Evolutionary conservation across 2,113 vertebrate species (phyloP).

Genomic region (Boleophthalmus pectinirostris): DNA sequence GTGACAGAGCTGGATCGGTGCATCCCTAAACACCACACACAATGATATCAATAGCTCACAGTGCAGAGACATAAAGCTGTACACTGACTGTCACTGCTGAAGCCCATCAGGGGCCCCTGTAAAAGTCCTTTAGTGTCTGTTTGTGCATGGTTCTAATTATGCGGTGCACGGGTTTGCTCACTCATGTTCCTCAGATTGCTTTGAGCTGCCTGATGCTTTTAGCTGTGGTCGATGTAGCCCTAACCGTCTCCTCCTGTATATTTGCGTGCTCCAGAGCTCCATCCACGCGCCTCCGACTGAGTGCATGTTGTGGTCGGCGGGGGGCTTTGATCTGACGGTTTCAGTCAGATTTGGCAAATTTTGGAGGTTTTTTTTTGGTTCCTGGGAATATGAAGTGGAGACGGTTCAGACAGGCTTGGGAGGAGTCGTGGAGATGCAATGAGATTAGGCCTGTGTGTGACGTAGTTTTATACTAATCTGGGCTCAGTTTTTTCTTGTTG

Average conservation of each 20-base stretch:
- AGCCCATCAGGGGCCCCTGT: constrained; percentile 4
- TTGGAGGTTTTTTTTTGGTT: constrained; percentile 11
- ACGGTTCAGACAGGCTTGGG: constrained; percentile 38
- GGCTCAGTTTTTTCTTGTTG: not conserved
- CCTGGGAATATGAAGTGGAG: constrained; percentile 46
- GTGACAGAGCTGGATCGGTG: too few relatives aligned
- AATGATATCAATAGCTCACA: not conserved
- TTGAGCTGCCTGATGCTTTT: constrained; percentile 69
- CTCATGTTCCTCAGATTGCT: constrained; percentile 69
- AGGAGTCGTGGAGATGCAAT: constrained; percentile 22
- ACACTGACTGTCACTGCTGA: constrained; percentile 9
- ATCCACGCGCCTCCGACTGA: not conserved
- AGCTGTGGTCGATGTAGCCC: constrained; percentile 58
- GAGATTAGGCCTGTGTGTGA: constrained; percentile 31
- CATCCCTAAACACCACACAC: too few relatives aligned
- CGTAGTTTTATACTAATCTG: constrained; percentile 26
- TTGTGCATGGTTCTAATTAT: constrained; percentile 68
- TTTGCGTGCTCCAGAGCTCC: constrained; percentile 11
- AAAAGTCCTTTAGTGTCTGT: constrained; percentile 28
- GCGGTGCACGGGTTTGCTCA: constrained; percentile 61
- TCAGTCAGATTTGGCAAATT: constrained; percentile 47
- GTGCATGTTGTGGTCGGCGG: constrained; percentile 37
- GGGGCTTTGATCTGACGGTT: constrained; percentile 54
- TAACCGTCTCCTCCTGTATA: constrained; percentile 20
- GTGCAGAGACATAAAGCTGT: not conserved